Percentiles rank a stretch among this genome's conserved stretches.
Conservation (phyloP, 2,113 vertebrate genomes). For the Paracanthobrama guichenoti region DNA sequence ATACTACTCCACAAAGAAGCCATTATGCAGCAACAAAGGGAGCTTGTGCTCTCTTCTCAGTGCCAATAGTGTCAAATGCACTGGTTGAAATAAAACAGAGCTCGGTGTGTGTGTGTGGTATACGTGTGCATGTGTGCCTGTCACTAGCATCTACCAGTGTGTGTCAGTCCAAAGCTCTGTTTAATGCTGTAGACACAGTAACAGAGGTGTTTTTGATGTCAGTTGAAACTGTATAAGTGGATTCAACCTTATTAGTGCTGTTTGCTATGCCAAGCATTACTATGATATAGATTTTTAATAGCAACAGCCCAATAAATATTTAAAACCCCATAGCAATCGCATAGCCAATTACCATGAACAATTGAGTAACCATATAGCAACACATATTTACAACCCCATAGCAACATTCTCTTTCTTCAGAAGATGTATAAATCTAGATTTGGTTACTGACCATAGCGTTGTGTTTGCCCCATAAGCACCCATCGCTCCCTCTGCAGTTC, state of each 20-base stretch:
- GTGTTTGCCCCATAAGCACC: background rate
- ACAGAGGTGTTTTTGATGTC: conserved; percentile 3
- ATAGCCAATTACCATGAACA: no score
- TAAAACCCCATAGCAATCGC: no score
- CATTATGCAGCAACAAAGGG: conserved; percentile 59
- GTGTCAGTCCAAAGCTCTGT: conserved; percentile 22
- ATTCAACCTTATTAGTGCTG: background rate
- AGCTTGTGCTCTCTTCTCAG: conserved; percentile 48
- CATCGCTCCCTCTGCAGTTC: conserved; percentile 80
- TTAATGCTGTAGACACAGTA: background rate
- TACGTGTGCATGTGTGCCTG: conserved; percentile 41
- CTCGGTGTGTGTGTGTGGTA: conserved; percentile 25
- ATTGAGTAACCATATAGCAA: no score
- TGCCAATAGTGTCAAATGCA: conserved; percentile 51
- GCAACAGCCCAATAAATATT: no score
- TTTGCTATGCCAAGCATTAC: background rate
- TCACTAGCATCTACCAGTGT: conserved; percentile 41
- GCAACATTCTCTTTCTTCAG: background rate
- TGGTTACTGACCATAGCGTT: background rate
- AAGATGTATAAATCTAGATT: background rate
- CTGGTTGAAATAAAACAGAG: conserved; percentile 58
- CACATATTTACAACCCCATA: no score
- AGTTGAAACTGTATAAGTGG: background rate
- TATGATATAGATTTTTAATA: background rate
- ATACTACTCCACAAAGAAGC: conserved; percentile 55